Evolutionary conservation across 2,888 invertebrate genomes (phyloP).

Genomic region (Polydrusus cervinus): DNA sequence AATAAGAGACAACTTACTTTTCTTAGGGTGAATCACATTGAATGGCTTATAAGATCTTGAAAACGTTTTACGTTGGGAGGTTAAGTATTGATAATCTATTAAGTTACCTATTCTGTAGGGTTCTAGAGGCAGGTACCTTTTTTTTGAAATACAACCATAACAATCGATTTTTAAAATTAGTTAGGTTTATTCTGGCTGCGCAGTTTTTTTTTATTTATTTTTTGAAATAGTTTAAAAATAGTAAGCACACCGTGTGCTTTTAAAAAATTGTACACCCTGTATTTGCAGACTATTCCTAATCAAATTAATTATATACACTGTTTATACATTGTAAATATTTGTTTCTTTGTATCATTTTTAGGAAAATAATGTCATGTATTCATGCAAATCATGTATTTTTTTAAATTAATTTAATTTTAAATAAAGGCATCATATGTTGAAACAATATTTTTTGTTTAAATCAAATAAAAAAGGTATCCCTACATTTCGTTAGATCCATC

Average conservation of each 20-base stretch:
- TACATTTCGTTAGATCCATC: too few relatives aligned
- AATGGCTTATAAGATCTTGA: too few relatives aligned
- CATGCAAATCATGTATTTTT: conserved; percentile 53
- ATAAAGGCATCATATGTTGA: conserved; percentile 49
- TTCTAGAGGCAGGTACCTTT: too few relatives aligned
- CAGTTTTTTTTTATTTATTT: conserved; percentile 7
- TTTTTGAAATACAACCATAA: too few relatives aligned
- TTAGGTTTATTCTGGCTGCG: neutral
- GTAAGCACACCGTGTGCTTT: conserved; percentile 16
- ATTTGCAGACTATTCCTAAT: conserved; percentile 41
- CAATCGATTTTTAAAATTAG: neutral
- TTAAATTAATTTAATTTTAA: conserved; percentile 54
- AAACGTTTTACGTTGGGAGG: too few relatives aligned
- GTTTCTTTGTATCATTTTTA: conserved; percentile 36
- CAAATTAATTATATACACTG: conserved; percentile 36
- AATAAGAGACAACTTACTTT: too few relatives aligned
- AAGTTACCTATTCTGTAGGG: too few relatives aligned
- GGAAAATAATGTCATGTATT: conserved; percentile 42
- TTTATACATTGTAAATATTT: conserved; percentile 47
- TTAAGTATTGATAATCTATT: too few relatives aligned
- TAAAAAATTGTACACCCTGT: conserved; percentile 40
- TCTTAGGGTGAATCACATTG: too few relatives aligned
- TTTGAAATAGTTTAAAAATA: conserved; percentile 7
- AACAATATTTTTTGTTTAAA: neutral
- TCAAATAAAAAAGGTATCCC: too few relatives aligned